Evolutionary conservation across 2,113 vertebrate species (phyloP).

Genomic region (Erinaceus europaeus): DNA sequence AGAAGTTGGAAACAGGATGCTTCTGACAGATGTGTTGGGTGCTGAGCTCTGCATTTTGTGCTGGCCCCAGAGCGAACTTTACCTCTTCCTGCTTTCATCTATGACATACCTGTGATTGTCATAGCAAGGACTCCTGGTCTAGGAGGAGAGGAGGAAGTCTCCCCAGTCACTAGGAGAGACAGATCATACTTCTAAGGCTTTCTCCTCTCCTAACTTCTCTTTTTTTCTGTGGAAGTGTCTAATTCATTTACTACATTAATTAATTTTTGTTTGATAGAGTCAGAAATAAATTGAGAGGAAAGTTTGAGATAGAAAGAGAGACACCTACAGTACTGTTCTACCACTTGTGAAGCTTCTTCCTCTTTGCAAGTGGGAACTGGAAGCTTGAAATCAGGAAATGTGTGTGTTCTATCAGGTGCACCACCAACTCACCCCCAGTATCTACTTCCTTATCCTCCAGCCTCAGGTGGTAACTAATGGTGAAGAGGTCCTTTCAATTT

Average conservation of each 20-base stretch:
- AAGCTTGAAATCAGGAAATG: too few species aligned
- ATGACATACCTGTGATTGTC: neutral
- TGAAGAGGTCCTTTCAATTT: neutral
- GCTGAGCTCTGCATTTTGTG: neutral
- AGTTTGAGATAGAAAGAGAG: too few species aligned
- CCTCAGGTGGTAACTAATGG: neutral
- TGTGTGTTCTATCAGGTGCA: too few species aligned
- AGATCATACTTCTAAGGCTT: neutral
- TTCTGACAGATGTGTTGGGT: neutral
- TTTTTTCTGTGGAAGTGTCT: neutral
- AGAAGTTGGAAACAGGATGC: neutral
- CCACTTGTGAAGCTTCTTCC: too few species aligned
- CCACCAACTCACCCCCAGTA: too few species aligned
- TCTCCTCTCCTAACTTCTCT: neutral
- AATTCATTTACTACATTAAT: too few species aligned
- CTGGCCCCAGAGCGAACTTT: neutral
- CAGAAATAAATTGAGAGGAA: too few species aligned
- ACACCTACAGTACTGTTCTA: too few species aligned
- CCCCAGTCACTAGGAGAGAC: neutral
- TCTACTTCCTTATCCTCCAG: neutral
- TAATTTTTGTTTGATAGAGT: too few species aligned
- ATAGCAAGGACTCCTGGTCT: neutral
- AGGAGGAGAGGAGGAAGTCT: accelerated
- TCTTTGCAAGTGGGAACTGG: too few species aligned
- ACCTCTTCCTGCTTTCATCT: neutral